Percentiles rank a stretch among this genome's conserved stretches.
Evolutionary conservation across 2,797 vertebrate species (phyloP).

Genomic region (Spondyliosoma cantharus): DNA sequence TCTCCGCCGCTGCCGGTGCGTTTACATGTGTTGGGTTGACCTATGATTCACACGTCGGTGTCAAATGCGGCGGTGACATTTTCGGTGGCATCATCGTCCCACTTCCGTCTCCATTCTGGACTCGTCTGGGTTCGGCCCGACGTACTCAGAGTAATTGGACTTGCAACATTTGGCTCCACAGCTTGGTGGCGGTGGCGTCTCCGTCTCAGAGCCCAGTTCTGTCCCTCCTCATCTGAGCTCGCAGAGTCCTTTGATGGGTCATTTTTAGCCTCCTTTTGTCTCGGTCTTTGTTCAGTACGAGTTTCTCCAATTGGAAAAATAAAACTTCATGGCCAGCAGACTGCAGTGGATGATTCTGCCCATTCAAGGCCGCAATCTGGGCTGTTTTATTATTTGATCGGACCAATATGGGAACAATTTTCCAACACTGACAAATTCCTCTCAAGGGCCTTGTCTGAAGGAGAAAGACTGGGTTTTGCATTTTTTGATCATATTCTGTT

Average conservation of each 20-base stretch:
- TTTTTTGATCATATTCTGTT: neutral
- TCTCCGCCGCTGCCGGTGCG: neutral
- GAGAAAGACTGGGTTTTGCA: neutral
- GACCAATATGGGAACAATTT: slow-evolving; percentile 22
- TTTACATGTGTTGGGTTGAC: neutral
- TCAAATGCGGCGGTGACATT: neutral
- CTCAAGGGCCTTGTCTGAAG: too few relatives aligned
- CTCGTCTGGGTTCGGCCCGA: neutral
- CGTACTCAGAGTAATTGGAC: neutral
- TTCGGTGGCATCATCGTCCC: neutral
- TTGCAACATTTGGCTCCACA: neutral
- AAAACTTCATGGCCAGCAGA: too few relatives aligned
- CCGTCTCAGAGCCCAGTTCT: neutral
- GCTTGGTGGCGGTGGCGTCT: neutral
- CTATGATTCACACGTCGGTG: neutral
- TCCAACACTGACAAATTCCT: neutral
- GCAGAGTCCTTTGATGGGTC: neutral
- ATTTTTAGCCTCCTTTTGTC: neutral
- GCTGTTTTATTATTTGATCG: slow-evolving; percentile 6
- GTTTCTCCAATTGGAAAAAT: neutral
- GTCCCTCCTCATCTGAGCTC: neutral
- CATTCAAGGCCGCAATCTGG: slow-evolving; percentile 20
- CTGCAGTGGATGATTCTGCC: neutral
- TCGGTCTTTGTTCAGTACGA: neutral
- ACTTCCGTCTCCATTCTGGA: neutral